Evolutionary conservation across 1,140 invertebrate species (phyloP).

Genomic region (Chlorops oryzae): DNA sequence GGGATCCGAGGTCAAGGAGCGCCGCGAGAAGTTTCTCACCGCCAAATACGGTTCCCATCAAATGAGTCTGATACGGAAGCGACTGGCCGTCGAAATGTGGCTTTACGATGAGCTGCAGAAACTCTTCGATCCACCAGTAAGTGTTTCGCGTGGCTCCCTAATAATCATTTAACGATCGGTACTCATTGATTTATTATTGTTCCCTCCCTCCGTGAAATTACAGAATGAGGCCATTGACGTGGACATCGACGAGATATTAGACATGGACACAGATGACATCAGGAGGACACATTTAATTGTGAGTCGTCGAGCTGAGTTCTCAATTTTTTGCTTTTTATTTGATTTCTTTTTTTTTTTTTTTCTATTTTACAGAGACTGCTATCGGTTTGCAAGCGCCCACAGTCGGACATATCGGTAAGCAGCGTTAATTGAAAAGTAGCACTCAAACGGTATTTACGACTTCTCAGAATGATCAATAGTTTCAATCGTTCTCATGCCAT

Average conservation of each 20-base stretch:
- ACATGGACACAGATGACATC: conserved; percentile 82
- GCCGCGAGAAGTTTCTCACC: conserved; percentile 88
- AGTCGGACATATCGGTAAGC: conserved; percentile 77
- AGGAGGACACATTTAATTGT: conserved; percentile 78
- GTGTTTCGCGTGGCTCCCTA: conserved; percentile 28
- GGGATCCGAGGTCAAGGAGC: conserved; percentile 74
- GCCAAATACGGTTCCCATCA: conserved; percentile 95
- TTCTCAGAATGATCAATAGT: no score
- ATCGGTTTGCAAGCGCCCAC: conserved; percentile 74
- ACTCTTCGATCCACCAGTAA: conserved; percentile 75
- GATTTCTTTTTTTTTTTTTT: conserved; percentile 1
- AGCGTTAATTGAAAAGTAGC: not conserved
- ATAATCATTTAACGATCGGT: not conserved
- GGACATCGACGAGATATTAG: conserved; percentile 86
- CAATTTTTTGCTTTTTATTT: not conserved
- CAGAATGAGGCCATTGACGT: conserved; percentile 73
- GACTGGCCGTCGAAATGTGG: conserved; percentile 95
- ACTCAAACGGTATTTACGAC: no score
- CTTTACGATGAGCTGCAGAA: conserved; percentile 90
- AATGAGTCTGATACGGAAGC: conserved; percentile 92
- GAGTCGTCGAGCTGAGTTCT: conserved; percentile 39
- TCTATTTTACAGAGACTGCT: conserved; percentile 60
- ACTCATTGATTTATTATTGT: conserved; percentile 3
- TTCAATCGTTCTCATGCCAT: no score
- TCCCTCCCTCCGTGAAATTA: not conserved